Evolutionary conservation across 2,113 vertebrate genomes (phyloP).

Genomic region (Nicator chloris): DNA sequence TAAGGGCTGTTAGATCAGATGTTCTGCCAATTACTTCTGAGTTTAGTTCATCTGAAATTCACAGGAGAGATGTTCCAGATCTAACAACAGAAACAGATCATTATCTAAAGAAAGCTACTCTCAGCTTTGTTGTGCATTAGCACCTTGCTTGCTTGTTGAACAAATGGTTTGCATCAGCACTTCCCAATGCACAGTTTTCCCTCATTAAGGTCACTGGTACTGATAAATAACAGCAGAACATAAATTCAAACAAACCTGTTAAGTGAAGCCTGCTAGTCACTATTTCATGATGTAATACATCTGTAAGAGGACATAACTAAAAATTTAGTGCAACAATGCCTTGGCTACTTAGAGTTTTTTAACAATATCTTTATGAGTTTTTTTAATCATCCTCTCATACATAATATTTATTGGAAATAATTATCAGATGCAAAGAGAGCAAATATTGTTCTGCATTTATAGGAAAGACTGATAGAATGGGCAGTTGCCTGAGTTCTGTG

Average conservation of each 20-base stretch:
- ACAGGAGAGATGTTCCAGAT: background rate
- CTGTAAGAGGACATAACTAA: background rate
- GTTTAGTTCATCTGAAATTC: background rate
- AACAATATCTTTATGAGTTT: background rate
- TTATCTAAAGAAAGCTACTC: background rate
- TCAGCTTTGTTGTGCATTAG: background rate
- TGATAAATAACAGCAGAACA: background rate
- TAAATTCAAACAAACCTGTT: background rate
- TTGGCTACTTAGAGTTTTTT: background rate
- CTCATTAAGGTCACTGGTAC: background rate
- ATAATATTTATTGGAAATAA: background rate
- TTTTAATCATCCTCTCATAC: background rate
- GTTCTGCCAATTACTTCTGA: conserved; percentile 18
- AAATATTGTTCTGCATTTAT: background rate
- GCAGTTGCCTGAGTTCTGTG: background rate
- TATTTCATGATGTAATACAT: background rate
- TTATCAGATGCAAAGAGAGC: background rate
- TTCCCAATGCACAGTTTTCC: background rate
- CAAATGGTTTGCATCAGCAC: background rate
- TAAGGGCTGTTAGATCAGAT: background rate
- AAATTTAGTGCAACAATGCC: background rate
- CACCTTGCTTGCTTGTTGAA: background rate
- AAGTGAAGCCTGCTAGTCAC: background rate
- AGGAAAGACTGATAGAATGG: background rate
- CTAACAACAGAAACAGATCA: background rate